Evolutionary conservation across 2,888 invertebrate species (phyloP).

Genomic region (Andrena marginata): DNA sequence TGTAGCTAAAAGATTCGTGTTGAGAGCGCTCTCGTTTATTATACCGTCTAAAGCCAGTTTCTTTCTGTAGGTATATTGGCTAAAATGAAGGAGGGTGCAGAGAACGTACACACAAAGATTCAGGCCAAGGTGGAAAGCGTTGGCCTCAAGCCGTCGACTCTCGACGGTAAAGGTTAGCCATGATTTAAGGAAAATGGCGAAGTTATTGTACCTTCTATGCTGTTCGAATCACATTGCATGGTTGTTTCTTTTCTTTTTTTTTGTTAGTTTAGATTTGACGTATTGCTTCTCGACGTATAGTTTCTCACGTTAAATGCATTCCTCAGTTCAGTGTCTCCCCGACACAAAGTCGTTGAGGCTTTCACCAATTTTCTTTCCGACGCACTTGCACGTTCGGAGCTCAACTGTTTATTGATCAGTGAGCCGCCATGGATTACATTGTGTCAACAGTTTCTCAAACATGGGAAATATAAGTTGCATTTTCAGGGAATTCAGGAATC

Average conservation of each 20-base stretch:
- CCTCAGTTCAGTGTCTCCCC: slow-evolving; percentile 5
- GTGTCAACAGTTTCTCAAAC: background rate
- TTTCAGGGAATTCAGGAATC: background rate
- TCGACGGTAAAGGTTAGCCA: slow-evolving; percentile 85
- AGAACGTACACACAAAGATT: slow-evolving; percentile 96
- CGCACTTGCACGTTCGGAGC: slow-evolving; percentile 15
- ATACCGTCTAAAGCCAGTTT: slow-evolving; percentile 64
- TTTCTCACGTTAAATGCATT: slow-evolving; percentile 25
- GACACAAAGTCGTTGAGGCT: background rate
- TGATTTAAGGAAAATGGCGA: slow-evolving; percentile 54
- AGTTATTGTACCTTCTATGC: slow-evolving; percentile 47
- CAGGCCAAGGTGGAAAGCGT: slow-evolving; percentile 96
- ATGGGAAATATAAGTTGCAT: background rate
- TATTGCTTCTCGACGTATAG: slow-evolving; percentile 43
- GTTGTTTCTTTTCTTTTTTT: slow-evolving; percentile 61
- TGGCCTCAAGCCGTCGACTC: slow-evolving; percentile 85
- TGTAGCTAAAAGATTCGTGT: slow-evolving; percentile 48
- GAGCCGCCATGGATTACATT: background rate
- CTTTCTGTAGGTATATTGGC: slow-evolving; percentile 92
- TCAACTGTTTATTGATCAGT: background rate
- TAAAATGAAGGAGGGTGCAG: slow-evolving; percentile 98
- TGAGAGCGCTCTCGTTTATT: background rate
- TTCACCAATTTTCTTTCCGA: slow-evolving; percentile 20
- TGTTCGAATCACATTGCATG: slow-evolving; percentile 69
- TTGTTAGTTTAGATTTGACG: slow-evolving; percentile 51